These are phyloP conservation scores for Pachyseris speciosa DNA, from an alignment of 64 coral and sea anemone genomes.

Conservation along the genomic window DNA sequence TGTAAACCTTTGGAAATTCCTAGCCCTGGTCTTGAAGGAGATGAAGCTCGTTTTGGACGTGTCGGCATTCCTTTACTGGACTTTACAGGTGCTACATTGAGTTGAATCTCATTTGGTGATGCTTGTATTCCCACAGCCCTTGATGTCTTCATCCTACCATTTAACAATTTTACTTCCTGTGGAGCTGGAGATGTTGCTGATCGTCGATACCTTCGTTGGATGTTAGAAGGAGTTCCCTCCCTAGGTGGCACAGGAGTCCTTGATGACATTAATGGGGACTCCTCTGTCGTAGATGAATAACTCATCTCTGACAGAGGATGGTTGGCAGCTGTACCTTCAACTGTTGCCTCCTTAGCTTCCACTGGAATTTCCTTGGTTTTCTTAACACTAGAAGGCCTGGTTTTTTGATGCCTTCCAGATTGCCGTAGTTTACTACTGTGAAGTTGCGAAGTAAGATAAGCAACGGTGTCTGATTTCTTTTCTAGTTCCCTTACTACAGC, in stretches of 20 bases:
- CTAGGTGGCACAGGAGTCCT: slow-evolving; percentile 82
- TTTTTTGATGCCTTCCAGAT: slow-evolving; percentile 51
- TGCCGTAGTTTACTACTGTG: slow-evolving; percentile 85
- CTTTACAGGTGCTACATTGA: slow-evolving; percentile 76
- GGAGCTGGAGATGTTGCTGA: slow-evolving; percentile 69
- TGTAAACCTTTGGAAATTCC: slow-evolving; percentile 62
- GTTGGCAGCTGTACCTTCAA: slow-evolving; percentile 11
- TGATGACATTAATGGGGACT: not conserved
- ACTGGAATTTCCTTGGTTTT: slow-evolving; percentile 46
- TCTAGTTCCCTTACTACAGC: slow-evolving; percentile 82
- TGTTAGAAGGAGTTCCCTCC: slow-evolving; percentile 57
- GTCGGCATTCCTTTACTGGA: slow-evolving; percentile 80
- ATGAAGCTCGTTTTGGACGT: slow-evolving; percentile 45
- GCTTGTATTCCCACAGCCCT: slow-evolving; percentile 87
- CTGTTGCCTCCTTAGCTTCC: slow-evolving; percentile 5
- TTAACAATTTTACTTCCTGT: slow-evolving; percentile 51
- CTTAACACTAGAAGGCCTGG: slow-evolving; percentile 35
- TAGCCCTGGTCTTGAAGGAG: slow-evolving; percentile 76
- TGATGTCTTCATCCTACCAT: slow-evolving; percentile 61
- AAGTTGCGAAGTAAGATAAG: slow-evolving; percentile 94
- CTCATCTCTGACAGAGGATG: too few species aligned
- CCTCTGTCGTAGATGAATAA: not conserved
- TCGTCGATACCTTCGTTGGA: slow-evolving; percentile 55
- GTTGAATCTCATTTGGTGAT: slow-evolving; percentile 81
- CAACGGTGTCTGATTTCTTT: slow-evolving; percentile 91